Base-by-base conservation (phyloP, 2,888 invertebrate species). In the Theristus sp. region DNA sequence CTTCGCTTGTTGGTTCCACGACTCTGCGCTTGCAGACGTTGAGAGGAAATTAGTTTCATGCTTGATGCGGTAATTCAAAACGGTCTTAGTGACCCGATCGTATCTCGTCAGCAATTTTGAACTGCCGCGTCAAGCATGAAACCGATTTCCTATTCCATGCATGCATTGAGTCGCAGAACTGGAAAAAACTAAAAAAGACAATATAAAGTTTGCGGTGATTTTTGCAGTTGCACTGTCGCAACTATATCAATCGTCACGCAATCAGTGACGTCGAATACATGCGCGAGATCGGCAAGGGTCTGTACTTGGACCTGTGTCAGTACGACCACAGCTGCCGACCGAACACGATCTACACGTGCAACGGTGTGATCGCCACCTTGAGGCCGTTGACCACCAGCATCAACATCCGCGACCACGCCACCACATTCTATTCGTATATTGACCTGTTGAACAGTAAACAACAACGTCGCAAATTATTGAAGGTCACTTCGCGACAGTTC, bases 311-410 rank as follows among this genome's bases (percentile, higher is more conserved):
- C 63, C 65, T 73, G 22, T 73, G 72, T 58, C 66, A 68, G 1
- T 73, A 73, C 59, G 70, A 73, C 63, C 73, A 73, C 61, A 70
- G 69, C 26, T 72, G 72, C 62, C 62, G 66, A 24, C 72, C 72
- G 20, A 71, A 72, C 62, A 67, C 71, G 20, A 67, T 72, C 30
- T 72, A 69, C 65, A 66, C 67, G 30, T 72, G 69, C 60, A 62
- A 67, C 27, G 61, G 61, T 10, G 68, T 67, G 38, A 63, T 66
- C 1, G 69, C 72, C 1, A 69, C 67, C 10, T 62, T 73, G 10
- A 62, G 68, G 25, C 66, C 67, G 26, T 65, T 73, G 24, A 54
- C 20, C 27, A 6, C 28, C 20, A 2, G 24, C 13, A 27, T 69
- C 1, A 65, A 71, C 61, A 64, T 73, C 28, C 60, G 62, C n/a